These are phyloP conservation scores for Brachyalestes nurse DNA, from an alignment of 2,797 vertebrate species.

Conservation along the genomic window DNA sequence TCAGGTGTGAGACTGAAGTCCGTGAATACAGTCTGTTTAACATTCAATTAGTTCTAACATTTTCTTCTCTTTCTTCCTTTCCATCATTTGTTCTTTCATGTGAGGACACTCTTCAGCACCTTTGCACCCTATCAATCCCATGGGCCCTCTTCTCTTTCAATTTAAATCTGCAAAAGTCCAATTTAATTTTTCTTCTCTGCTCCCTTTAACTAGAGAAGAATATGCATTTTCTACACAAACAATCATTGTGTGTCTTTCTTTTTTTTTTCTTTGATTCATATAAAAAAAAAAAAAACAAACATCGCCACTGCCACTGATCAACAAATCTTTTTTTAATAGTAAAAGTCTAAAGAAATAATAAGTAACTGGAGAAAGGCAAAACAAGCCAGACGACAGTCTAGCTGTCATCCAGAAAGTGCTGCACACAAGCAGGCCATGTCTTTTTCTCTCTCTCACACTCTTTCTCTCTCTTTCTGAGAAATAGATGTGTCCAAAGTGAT, in stretches of 20 bases:
- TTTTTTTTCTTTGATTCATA: background rate
- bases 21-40: conserved; percentile 57
- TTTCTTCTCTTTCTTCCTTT: conserved; percentile 41
- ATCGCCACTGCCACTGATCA: background rate
- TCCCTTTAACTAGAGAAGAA: conserved; percentile 21
- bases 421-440: no score
- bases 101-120: conserved; percentile 38
- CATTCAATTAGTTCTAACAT: conserved; percentile 58
- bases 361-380: background rate
- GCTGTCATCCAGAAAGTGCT: no score
- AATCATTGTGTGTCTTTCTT: background rate
- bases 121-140: conserved; percentile 34
- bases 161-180: conserved; percentile 55
- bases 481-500: no score
- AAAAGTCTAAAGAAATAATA: background rate
- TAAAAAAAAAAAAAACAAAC: background rate
- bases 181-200: conserved; percentile 46
- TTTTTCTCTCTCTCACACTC: background rate
- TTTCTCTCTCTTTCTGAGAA: background rate
- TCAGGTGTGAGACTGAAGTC: conserved; percentile 56
- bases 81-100: conserved; percentile 51
- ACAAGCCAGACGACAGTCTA: background rate
- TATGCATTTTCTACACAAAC: background rate
- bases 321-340: background rate
- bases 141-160: conserved; percentile 42